Base-by-base conservation (phyloP, 2,797 vertebrate species). In the Semotilus atromaculatus region DNA sequence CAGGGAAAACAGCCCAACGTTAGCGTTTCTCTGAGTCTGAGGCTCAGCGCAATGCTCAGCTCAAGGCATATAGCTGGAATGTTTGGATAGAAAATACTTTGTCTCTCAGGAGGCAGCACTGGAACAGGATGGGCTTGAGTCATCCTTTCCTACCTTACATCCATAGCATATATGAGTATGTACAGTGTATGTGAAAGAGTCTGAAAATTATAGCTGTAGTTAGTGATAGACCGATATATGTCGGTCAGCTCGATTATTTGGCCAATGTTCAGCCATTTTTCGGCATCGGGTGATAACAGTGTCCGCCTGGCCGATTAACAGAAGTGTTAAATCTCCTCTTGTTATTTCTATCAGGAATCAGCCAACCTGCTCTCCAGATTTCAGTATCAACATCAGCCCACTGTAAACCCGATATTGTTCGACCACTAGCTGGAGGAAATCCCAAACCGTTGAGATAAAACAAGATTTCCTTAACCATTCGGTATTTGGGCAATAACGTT, bases 61-160 rank as follows among this genome's bases (percentile, higher is more conserved):
- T 92, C 89, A 95, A 95, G 93, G 93, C 94, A 94, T 93, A 92
- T 92, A 87, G 89, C 91, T 94, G 95, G 95, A 96, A 96, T 95
- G 94, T 95, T 90, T 90, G 85, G 89, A 92, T 91, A 91, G 91
- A 93, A 93, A 94, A 85, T 73, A 75, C 66, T 60, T 85, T 68
- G 74, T 88, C 88, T 92, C 80, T 92, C 90, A 86, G 89, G 91
- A 93, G 90, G 92, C 92, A 91, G 93, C 90, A 93, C 91, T 90
- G 86, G 87, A 89, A 90, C 89, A 89, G 87, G 71, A 89, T 31
- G 31, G 67, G 55, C 67, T 75, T 9, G 58, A 78, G 71, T 71
- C 67, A 66, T 48, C 55, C 43, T 82, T 48, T 5, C 19, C 31
- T 74, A 81, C 55, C 26, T 51, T 74, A 74, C 60, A 81, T 81